These are phyloP conservation scores for Nephrocerus scutellatus DNA, from an alignment of 2,888 invertebrate genomes.

Conservation along the genomic window DNA sequence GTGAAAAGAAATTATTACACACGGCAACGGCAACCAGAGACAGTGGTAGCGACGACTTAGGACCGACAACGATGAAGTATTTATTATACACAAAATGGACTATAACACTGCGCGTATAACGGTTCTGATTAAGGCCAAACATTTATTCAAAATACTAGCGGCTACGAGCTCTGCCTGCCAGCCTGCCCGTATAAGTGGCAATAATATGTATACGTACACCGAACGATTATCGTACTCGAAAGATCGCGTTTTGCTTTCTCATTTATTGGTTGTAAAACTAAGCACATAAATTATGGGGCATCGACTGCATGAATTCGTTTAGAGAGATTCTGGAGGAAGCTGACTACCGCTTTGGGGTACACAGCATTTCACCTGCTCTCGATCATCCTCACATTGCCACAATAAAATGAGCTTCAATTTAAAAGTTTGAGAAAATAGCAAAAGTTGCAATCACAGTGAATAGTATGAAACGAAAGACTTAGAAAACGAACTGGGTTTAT, in stretches of 20 bases:
- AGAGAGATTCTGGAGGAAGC: conserved; percentile 16
- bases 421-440: not conserved
- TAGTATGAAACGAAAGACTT: conserved; percentile 12
- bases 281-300: too few species aligned
- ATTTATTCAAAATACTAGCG: too few species aligned
- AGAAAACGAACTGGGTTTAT: conserved; percentile 8
- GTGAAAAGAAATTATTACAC: conserved; percentile 17
- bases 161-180: too few species aligned
- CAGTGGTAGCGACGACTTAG: not conserved
- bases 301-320: conserved; percentile 10
- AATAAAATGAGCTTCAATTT: too few species aligned
- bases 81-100: conserved; percentile 23
- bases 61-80: conserved; percentile 10
- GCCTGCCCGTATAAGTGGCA: too few species aligned
- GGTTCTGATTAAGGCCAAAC: conserved; percentile 48
- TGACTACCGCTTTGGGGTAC: conserved; percentile 16
- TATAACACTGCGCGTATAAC: conserved; percentile 39
- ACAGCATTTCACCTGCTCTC: conserved; percentile 16
- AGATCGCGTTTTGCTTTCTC: too few species aligned
- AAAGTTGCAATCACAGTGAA: not conserved
- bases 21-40: conserved; percentile 11
- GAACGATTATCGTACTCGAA: too few species aligned
- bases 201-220: too few species aligned
- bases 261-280: too few species aligned
- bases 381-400: not conserved